Evolutionary conservation across 2,797 vertebrate genomes (phyloP), one percentile per base, ranked within the genome.

Genomic region (Cyclura pinguis): DNA sequence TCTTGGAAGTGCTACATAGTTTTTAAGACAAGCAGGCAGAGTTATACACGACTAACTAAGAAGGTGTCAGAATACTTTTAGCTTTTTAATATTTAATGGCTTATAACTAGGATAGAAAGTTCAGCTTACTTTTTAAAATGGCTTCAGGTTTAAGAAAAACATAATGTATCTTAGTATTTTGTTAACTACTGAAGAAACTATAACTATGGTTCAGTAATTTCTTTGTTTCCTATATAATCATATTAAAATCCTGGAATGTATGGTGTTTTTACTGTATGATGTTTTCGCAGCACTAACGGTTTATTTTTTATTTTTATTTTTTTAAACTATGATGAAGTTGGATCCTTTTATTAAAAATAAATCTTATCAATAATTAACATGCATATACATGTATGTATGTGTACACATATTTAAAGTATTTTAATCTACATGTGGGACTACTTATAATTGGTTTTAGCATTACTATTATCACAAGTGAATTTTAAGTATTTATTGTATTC

Each of bases 271-370:
- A 90, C 67, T 14, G 47, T 67, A 67, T 59, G 22, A 76, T 18
- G 47, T 16, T 87, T 1, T 24, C 85, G 47, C 24, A 52, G 52
- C 52, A 52, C 52, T 52, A 52, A 52, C 12, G 52, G 4, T 47
- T 47, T 47, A 4, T 47, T 47, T 47, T 3, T 47, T 47, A 3
- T 47, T 47, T 3, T 47, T 47, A 3, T 47, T 47, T 47, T 47
- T 47, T 47, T 3, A 47, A 47, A 4, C 42, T 47, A 47, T 47
- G 42, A 35, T 73, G 72, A 57, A 77, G 69, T 73, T 87, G 52
- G 24, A 52, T 77, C 83, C 87, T 92, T 92, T 95, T 92, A 87
- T 92, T 86, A 90, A 73, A 94, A 95, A 92, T 92, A 91, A 90
- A 83, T 52, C 0, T 10, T 87, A 86, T 90, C 93, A 93, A 90